phyloP scores from a whole-genome alignment of 2,797 vertebrate genomes.

The Ptychobarbus kaznakovi region DNA sequence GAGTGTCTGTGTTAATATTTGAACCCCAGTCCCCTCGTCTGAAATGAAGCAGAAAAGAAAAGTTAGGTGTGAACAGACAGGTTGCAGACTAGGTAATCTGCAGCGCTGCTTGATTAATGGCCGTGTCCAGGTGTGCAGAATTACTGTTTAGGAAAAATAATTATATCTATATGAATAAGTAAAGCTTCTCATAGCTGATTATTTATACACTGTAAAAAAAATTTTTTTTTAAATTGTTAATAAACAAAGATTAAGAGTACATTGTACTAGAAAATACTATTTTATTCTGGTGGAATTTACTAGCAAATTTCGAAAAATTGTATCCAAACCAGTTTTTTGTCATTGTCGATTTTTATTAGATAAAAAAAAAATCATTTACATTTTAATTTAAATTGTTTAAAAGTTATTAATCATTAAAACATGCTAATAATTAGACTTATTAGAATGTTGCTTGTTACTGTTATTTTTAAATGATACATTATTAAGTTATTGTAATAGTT shows the following conservation, averaged over 20 bases:
- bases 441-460: background rate
- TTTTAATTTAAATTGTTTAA: background rate
- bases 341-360: no score
- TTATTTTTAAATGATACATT: background rate
- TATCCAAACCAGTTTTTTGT: no score
- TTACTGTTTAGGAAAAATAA: background rate
- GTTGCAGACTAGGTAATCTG: slow-evolving; percentile 47
- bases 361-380: no score
- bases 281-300: no score
- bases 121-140: slow-evolving; percentile 38
- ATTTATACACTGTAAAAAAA: background rate
- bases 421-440: background rate
- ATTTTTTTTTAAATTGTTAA: no score
- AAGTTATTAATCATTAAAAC: background rate
- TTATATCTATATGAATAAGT: slow-evolving; percentile 10
- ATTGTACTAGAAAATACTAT: no score
- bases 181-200: background rate
- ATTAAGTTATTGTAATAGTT: background rate
- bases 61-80: slow-evolving; percentile 53
- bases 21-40: slow-evolving; percentile 16
- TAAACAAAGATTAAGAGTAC: no score
- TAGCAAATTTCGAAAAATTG: no score
- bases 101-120: slow-evolving; percentile 57
- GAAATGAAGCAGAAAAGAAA: slow-evolving; percentile 59
- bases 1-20: slow-evolving; percentile 34